Conservation (phyloP, 1,140 invertebrate species). For the Scaptomyza montana region DNA sequence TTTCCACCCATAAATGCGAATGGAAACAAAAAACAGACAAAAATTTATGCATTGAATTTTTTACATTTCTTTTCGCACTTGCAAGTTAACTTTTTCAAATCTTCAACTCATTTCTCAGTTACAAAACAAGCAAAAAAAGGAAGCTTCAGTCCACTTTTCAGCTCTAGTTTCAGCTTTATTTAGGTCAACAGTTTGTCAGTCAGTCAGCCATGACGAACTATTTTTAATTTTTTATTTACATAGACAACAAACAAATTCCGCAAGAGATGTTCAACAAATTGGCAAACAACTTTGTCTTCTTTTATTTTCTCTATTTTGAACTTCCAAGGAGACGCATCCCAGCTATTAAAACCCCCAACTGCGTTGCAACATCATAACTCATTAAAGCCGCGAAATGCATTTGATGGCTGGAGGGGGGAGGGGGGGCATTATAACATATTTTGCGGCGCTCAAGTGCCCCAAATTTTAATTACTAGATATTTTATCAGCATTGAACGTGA, state of each 20-base stretch:
- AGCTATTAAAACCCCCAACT: neutral
- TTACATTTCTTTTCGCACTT: neutral
- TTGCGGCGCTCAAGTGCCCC: conserved; percentile 55
- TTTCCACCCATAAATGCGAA: too few relatives aligned
- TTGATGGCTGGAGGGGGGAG: neutral
- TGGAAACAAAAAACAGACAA: too few relatives aligned
- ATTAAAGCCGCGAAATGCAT: conserved; percentile 46
- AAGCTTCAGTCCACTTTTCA: neutral
- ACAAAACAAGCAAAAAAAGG: neutral
- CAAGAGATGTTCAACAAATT: conserved; percentile 5
- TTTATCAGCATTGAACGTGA: conserved; percentile 41
- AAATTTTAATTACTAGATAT: conserved; percentile 58
- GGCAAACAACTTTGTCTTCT: conserved; percentile 3
- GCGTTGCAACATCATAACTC: conserved; percentile 29
- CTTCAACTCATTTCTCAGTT: neutral
- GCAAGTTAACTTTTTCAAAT: neutral
- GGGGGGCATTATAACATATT: conserved; percentile 13
- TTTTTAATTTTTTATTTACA: neutral
- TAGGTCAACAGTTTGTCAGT: neutral
- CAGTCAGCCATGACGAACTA: neutral
- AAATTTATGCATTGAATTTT: too few relatives aligned
- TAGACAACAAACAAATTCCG: neutral
- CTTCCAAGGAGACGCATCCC: neutral
- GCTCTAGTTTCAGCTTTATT: neutral
- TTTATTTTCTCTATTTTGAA: neutral